These are phyloP conservation scores for Brachionus plicatilis DNA, from an alignment of 1,140 invertebrate species.

Conservation along the genomic window DNA sequence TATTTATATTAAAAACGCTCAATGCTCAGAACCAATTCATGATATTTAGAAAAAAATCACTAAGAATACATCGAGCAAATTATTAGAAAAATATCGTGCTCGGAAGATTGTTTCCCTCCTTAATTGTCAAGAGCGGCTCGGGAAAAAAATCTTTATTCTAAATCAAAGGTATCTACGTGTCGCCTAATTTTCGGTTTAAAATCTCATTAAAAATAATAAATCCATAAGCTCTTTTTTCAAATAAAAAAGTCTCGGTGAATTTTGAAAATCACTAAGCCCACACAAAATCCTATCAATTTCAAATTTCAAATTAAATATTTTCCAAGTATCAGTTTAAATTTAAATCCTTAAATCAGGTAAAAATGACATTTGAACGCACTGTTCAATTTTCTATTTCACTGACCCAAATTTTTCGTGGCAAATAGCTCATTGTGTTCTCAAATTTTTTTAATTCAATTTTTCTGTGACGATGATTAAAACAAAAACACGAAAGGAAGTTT, in stretches of 20 bases:
- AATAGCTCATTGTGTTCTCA: not conserved
- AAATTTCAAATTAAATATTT: conserved; percentile 23
- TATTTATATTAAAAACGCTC: too few relatives aligned
- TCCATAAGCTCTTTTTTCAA: not conserved
- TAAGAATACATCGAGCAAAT: not conserved
- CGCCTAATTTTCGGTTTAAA: not conserved
- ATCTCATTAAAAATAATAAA: not conserved
- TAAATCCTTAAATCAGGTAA: conserved; percentile 13
- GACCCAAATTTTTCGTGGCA: not conserved
- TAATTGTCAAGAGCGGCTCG: not conserved
- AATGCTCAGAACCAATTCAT: too few relatives aligned
- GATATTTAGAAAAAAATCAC: not conserved
- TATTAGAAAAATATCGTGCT: not conserved
- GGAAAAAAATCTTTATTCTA: not conserved
- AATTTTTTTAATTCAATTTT: not conserved
- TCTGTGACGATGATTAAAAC: not conserved
- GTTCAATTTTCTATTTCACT: not conserved
- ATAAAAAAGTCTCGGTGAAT: not conserved
- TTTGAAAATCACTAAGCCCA: not conserved
- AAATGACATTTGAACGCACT: not conserved
- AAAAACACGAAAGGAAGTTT: not conserved
- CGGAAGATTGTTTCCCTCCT: not conserved
- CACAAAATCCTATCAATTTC: conserved; percentile 8
- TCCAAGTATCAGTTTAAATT: not conserved
- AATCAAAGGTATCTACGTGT: not conserved